phyloP scores from a whole-genome alignment of 2,888 invertebrate genomes.

The Troglohyphantes excavatus region DNA sequence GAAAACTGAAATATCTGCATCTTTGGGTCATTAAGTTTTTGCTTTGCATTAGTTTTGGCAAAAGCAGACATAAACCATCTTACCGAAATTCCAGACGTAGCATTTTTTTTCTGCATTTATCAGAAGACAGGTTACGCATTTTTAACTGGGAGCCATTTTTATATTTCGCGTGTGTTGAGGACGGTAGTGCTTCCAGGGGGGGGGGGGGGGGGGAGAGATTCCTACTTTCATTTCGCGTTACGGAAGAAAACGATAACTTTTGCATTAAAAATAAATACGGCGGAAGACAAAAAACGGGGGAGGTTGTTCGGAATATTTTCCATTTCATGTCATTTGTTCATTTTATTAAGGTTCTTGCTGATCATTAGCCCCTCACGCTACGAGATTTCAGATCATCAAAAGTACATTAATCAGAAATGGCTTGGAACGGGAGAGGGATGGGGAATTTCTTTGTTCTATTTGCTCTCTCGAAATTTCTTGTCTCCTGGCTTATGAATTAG shows the following conservation, averaged over 20 bases:
- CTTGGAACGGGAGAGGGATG: constrained; percentile 31
- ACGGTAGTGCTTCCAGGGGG: constrained; percentile 7
- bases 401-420: constrained; percentile 63
- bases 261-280: constrained; percentile 48
- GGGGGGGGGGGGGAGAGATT: too few species aligned
- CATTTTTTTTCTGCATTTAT: constrained; percentile 24
- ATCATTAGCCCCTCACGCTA: constrained; percentile 61
- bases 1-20: constrained; percentile 52
- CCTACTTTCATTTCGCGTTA: constrained; percentile 45
- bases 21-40: constrained; percentile 59
- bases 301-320: constrained; percentile 42
- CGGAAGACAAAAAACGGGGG: constrained; percentile 8
- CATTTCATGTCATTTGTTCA: constrained; percentile 64
- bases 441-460: constrained; percentile 23
- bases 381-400: constrained; percentile 60
- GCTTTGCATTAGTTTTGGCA: constrained; percentile 27
- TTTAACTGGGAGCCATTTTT: constrained; percentile 20
- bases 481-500: constrained; percentile 30
- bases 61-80: constrained; percentile 36
- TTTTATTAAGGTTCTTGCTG: constrained; percentile 53
- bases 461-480: constrained; percentile 30
- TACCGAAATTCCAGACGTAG: constrained; percentile 19
- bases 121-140: constrained; percentile 17
- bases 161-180: constrained; percentile 35
- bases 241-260: constrained; percentile 51